These are phyloP conservation scores for Balearica regulorum DNA, from an alignment of 2,797 vertebrate genomes.

Conservation along the genomic window DNA sequence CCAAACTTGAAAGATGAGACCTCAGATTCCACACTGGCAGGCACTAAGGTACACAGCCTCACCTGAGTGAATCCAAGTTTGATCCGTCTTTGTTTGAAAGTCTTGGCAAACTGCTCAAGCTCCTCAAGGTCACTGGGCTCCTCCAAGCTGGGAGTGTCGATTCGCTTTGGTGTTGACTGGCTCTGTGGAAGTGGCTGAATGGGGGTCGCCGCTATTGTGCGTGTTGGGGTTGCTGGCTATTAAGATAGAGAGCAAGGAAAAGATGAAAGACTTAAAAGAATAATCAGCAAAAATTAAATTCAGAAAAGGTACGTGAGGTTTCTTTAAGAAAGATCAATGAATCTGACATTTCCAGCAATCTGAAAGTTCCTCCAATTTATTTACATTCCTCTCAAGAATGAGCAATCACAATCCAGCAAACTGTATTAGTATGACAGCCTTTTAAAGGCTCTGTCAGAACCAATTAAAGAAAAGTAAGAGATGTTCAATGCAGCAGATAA, in stretches of 20 bases:
- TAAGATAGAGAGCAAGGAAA: conserved; percentile 6
- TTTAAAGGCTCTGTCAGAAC: neutral
- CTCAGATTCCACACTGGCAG: conserved; percentile 32
- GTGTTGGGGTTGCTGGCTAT: conserved; percentile 97
- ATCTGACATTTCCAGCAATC: neutral
- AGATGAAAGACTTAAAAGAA: neutral
- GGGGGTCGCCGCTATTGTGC: conserved; percentile 94
- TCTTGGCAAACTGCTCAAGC: conserved; percentile 99
- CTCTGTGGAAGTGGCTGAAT: conserved; percentile 91
- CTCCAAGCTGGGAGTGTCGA: conserved; percentile 95
- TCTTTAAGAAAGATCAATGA: neutral
- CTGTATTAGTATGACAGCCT: neutral
- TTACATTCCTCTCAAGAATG: neutral
- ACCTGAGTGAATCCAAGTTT: conserved; percentile 99
- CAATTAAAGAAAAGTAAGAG: neutral
- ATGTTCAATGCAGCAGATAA: neutral
- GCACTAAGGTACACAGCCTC: conserved; percentile 28
- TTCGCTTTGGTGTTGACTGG: conserved; percentile 96
- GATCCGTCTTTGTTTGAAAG: conserved; percentile 99
- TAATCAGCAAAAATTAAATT: neutral
- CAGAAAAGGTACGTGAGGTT: neutral
- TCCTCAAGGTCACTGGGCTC: conserved; percentile 99
- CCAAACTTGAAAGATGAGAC: conserved; percentile 44
- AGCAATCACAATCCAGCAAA: neutral
- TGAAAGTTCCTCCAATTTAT: neutral